Base-by-base conservation (phyloP, 2,113 vertebrate genomes). In the Benitochromis conjunctus region DNA sequence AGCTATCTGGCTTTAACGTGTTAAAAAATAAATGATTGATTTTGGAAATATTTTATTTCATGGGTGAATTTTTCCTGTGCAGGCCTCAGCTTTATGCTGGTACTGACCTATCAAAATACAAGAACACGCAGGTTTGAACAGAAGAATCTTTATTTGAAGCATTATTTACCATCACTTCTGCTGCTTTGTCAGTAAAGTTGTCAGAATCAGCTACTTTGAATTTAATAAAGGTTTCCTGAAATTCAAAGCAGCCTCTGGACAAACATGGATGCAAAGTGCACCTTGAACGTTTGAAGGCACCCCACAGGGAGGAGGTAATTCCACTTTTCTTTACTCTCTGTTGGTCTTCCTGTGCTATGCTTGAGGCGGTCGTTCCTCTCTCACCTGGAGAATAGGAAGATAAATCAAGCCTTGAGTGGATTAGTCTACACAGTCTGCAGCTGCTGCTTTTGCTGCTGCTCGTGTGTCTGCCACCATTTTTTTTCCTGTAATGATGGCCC, bases 371-470 rank as follows among this genome's bases (percentile, higher is more conserved):
- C 66, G 53, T 53, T 80, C 10, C 87, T 51, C 53, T 66, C 31
- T 54, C 12, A 36, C 43, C 64, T 57, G 36, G 13, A 80, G 16
- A 79, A 46, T 48, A 19, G 57, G 54, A 85, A 66, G 16, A 29
- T 88, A 83, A 92, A 91, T 89, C 77, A 86, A 43, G 13, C 21
- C 24, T 9, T 58, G 29, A 90, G 53, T 80, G 71, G 79, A 64
- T 87, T 86, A 76, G 36, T 38, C 66, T 43, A 81, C 48, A 29
- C 31, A 54, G 80, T 74, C 78, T 81, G 77, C 81, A 86, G 79
- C 88, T 91, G 89, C 79, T 46, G 69, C n/a, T 81, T 24, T 79
- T 60, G 12, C 81, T 83, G 60, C 79, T 41, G 79, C 83, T 54
- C 36, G 26, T 60, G 53, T 76, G 53, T 84, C 83, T 87, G 71